Evolutionary conservation across 2,888 invertebrate species (phyloP).

Genomic region (Phortica okadai): DNA sequence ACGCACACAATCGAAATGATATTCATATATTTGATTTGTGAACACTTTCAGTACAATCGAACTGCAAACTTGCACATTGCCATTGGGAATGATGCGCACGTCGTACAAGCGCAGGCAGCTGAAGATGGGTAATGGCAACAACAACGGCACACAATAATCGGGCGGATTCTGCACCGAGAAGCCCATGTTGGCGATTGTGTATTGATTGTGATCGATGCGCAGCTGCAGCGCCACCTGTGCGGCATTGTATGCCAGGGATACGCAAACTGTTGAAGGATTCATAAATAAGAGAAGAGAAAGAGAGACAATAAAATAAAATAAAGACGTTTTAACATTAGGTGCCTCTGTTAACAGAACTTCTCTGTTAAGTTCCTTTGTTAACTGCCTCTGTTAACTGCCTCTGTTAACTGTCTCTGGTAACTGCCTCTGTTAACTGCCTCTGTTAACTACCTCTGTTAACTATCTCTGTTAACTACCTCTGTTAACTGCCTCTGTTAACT

Average conservation of each 20-base stretch:
- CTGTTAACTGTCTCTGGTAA: no score
- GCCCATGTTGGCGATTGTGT: constrained; percentile 43
- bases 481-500: no score
- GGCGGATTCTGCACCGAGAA: constrained; percentile 55
- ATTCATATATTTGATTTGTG: constrained; percentile 53
- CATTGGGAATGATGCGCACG: constrained; percentile 45
- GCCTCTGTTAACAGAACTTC: no score
- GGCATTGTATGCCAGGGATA: constrained; percentile 43
- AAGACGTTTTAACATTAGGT: no score
- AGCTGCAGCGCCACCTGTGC: constrained; percentile 44
- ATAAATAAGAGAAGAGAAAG: background rate
- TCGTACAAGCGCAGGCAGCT: constrained; percentile 60
- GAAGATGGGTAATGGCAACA: constrained; percentile 55
- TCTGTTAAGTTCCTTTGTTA: no score
- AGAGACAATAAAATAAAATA: background rate
- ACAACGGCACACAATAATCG: constrained; percentile 56
- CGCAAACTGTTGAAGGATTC: constrained; percentile 42
- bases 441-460: no score
- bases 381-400: no score
- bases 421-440: no score
- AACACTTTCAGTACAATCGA: constrained; percentile 56
- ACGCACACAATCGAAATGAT: constrained; percentile 56
- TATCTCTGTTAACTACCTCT: no score
- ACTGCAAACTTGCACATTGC: constrained; percentile 52
- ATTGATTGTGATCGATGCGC: constrained; percentile 50